Percentiles rank a stretch among this genome's conserved stretches.
These are phyloP conservation scores for Anomalospiza imberbis DNA, from an alignment of 2,797 vertebrate genomes.

Conservation along the genomic window DNA sequence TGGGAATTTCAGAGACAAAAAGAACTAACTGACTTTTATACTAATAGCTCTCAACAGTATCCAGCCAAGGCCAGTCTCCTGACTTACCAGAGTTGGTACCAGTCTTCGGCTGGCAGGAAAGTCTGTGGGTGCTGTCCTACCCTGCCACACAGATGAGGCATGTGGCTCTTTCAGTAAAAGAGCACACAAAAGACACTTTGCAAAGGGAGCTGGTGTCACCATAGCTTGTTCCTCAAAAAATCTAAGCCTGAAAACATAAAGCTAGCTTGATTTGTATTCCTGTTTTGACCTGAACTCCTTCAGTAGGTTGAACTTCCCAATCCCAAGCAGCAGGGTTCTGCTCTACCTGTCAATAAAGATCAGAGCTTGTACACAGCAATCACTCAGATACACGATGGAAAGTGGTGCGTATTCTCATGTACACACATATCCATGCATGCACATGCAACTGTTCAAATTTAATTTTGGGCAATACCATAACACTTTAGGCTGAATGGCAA, in stretches of 20 bases:
- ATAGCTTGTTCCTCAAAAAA: neutral
- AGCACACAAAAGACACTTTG: neutral
- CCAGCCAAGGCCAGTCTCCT: neutral
- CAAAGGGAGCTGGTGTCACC: neutral
- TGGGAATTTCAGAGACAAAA: constrained; percentile 16
- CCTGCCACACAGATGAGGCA: neutral
- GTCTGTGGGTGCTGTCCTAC: neutral
- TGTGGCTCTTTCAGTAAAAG: neutral
- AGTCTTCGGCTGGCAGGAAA: neutral
- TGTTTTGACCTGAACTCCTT: neutral
- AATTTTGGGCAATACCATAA: neutral
- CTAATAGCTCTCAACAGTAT: neutral
- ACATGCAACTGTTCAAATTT: neutral
- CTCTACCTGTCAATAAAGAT: neutral
- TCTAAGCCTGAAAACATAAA: neutral
- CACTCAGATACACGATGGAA: neutral
- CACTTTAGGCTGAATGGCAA: neutral
- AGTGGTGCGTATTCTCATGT: accelerated
- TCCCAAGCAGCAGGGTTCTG: neutral
- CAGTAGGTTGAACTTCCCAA: neutral
- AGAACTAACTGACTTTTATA: constrained; percentile 1
- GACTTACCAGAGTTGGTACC: neutral
- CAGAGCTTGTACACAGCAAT: neutral
- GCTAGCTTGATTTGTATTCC: neutral
- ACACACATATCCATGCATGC: neutral